These are phyloP conservation scores for Galbula dea DNA, from an alignment of 2,113 vertebrate genomes.

Conservation along the genomic window DNA sequence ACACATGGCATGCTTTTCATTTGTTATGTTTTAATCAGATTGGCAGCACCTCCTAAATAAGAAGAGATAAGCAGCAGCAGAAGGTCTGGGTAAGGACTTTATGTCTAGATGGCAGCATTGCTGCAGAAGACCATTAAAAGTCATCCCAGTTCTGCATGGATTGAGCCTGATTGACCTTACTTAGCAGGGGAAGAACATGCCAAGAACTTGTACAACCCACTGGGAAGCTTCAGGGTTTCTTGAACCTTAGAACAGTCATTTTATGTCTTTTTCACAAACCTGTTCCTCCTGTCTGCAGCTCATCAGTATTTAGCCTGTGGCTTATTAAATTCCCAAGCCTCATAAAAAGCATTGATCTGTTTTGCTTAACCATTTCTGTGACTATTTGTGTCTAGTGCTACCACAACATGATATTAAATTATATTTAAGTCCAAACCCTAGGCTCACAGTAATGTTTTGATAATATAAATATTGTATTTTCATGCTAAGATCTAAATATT, in stretches of 20 bases:
- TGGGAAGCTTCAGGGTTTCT: conserved; percentile 23
- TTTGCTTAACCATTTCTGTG: conserved; percentile 13
- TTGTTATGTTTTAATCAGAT: background rate
- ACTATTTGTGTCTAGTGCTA: background rate
- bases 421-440: background rate
- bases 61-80: background rate
- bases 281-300: conserved; percentile 40
- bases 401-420: background rate
- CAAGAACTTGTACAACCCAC: conserved; percentile 1
- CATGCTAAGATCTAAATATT: background rate
- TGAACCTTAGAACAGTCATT: background rate
- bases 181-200: background rate
- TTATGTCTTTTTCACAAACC: conserved; percentile 16
- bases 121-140: background rate
- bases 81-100: background rate
- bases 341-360: conserved; percentile 33
- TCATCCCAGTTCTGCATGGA: background rate
- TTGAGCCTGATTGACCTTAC: background rate
- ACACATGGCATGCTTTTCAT: background rate
- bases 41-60: background rate
- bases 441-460: background rate
- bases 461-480: background rate
- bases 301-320: conserved; percentile 33
- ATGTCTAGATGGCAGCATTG: conserved; percentile 44
- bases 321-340: conserved; percentile 27